Evolutionary conservation across 2,797 vertebrate species (phyloP), one percentile per base, ranked within the genome.

Genomic region (Acanthopagrus latus): DNA sequence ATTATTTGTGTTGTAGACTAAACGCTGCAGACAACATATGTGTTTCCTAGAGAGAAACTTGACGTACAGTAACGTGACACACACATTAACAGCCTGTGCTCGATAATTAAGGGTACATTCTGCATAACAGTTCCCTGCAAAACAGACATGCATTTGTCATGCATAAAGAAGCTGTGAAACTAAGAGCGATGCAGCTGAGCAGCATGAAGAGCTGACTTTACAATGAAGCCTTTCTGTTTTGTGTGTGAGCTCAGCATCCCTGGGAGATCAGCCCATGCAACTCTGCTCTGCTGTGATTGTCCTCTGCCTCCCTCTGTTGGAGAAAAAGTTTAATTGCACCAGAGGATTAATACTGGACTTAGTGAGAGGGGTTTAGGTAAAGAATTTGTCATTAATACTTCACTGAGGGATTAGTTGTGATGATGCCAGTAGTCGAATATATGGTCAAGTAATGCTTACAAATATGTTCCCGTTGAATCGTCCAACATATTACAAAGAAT

Each of bases 151-250:
- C 60, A 59, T 85, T 87, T 92, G 82, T 90, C 71, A 62, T 77
- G 63, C 47, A 78, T 83, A 38, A 47, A 80, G 58, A 27, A 55
- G 33, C 56, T 74, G 68, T 52, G 64, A 71, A 76, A 70, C 59
- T 86, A 51, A 74, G 71, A 82, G 72, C 38, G 73, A 75, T 86
- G 78, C 74, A 86, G 85, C 88, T 76, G 84, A 88, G 84, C 73
- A 64, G 38, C 74, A 64, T 52, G 67, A 79, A 87, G 67, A 71
- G 78, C 82, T 88, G 86, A 82, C 54, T 78, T 27, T 64, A 90
- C 91, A 95, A 92, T 86, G 78, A 91, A 71, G 72, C 76, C 83
- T 91, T 88, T 92, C 59, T 92, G 76, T 86, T 64, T 50, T 23
- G 54, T 74, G 76, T 82, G 72, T 78, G 82, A 90, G 82, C 86